A percentile compares a stretch with the other conserved stretches of the same genome.
Evolutionary conservation across 1,140 invertebrate genomes (phyloP).

Genomic region (Capitella teleta): DNA sequence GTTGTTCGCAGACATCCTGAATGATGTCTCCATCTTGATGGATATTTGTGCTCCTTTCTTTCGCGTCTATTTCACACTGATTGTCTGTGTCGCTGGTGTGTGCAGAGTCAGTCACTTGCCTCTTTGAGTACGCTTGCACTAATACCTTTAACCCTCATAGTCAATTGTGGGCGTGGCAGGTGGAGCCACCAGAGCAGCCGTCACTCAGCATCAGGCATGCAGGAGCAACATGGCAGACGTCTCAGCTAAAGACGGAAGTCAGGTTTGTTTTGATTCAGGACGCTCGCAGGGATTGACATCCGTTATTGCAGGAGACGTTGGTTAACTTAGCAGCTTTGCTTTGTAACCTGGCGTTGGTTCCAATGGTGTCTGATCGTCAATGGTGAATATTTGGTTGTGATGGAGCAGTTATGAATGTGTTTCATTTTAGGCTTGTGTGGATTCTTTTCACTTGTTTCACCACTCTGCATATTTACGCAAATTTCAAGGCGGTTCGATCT

Average conservation of each 20-base stretch:
- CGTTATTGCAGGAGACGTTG: constrained; percentile 60
- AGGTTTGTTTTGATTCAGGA: constrained; percentile 38
- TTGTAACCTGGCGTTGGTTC: constrained; percentile 61
- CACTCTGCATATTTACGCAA: constrained; percentile 69
- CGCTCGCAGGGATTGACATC: background rate
- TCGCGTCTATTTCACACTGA: constrained; percentile 24
- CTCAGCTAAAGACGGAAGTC: constrained; percentile 88
- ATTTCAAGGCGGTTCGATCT: constrained; percentile 70
- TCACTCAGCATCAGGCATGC: constrained; percentile 80
- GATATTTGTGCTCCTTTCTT: constrained; percentile 38
- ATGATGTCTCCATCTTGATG: constrained; percentile 68
- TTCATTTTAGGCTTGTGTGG: constrained; percentile 52
- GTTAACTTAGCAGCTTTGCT: constrained; percentile 77
- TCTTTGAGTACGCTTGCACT: constrained; percentile 1
- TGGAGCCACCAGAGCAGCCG: constrained; percentile 76
- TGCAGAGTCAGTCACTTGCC: constrained; percentile 23
- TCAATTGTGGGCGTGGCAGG: constrained; percentile 69
- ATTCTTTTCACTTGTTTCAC: constrained; percentile 61
- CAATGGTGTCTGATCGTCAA: constrained; percentile 47
- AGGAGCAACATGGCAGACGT: constrained; percentile 83
- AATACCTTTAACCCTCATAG: background rate
- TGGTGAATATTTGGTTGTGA: constrained; percentile 22
- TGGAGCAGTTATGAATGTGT: constrained; percentile 3
- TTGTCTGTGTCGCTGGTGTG: constrained; percentile 46
- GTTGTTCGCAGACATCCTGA: constrained; percentile 85